Evolutionary conservation across 2,797 vertebrate species (phyloP).

Genomic region (Vultur gryphus): DNA sequence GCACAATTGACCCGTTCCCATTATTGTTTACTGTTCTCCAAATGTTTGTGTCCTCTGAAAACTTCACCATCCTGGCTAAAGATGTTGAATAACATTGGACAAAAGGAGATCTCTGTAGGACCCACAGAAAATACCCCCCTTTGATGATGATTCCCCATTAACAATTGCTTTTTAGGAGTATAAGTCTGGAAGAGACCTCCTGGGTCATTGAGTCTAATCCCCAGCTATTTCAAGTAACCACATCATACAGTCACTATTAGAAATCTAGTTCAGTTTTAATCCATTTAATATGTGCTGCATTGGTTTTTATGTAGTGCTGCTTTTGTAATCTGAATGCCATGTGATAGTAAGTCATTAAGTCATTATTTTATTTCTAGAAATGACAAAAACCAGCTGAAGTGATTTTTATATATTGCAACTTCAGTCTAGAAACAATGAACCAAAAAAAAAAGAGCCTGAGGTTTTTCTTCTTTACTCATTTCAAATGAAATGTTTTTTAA

Average conservation of each 20-base stretch:
- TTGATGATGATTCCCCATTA: conserved; percentile 33
- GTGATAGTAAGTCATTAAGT: conserved; percentile 38
- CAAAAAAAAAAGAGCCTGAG: neutral
- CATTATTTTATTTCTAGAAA: conserved; percentile 50
- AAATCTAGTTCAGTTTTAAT: conserved; percentile 50
- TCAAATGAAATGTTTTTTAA: neutral
- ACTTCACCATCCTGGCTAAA: conserved; percentile 9
- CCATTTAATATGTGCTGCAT: conserved; percentile 25
- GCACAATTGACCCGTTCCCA: neutral
- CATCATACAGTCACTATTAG: conserved; percentile 35
- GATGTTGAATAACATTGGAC: conserved; percentile 19
- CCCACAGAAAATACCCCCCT: neutral
- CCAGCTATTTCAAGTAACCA: conserved; percentile 40
- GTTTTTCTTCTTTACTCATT: conserved; percentile 11
- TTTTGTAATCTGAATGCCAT: conserved; percentile 48
- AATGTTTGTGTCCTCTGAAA: neutral
- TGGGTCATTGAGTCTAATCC: conserved; percentile 36
- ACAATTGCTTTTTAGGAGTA: conserved; percentile 42
- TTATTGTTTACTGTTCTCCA: conserved; percentile 8
- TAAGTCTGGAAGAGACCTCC: conserved; percentile 46
- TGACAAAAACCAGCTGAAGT: conserved; percentile 26
- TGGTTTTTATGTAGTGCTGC: conserved; percentile 9
- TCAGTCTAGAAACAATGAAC: conserved; percentile 41
- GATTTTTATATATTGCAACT: conserved; percentile 10
- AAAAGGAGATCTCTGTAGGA: conserved; percentile 7